Percentiles rank a stretch among this genome's conserved stretches.
These are phyloP conservation scores for Leptinotarsa lineolata DNA, from an alignment of 1,140 invertebrate species.

Conservation along the genomic window DNA sequence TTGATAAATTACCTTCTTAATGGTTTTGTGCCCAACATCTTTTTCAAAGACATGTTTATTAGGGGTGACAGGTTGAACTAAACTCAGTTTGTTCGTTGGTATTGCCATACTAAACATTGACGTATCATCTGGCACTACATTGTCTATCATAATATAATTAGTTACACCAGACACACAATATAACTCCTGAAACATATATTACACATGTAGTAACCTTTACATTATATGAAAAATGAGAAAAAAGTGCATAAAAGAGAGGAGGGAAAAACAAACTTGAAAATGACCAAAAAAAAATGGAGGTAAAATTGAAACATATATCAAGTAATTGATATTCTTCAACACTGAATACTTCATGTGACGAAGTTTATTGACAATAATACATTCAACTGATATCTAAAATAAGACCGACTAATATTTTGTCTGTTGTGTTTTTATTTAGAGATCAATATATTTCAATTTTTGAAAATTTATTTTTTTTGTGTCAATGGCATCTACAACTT, in stretches of 20 bases:
- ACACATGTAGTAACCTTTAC: conserved; percentile 20
- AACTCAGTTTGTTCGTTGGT: conserved; percentile 33
- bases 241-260: background rate
- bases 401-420: too few relatives aligned
- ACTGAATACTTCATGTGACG: too few relatives aligned
- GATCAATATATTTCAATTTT: too few relatives aligned
- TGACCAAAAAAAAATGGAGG: too few relatives aligned
- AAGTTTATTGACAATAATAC: too few relatives aligned
- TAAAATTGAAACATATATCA: too few relatives aligned
- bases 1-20: conserved; percentile 39
- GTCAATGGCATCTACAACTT: too few relatives aligned
- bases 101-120: conserved; percentile 42
- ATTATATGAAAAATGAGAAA: conserved; percentile 20
- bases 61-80: conserved; percentile 10
- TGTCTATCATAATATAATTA: conserved; percentile 28
- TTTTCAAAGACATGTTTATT: conserved; percentile 38
- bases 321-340: background rate
- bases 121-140: conserved; percentile 26
- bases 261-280: too few relatives aligned
- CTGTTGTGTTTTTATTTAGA: too few relatives aligned
- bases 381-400: too few relatives aligned
- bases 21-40: conserved; percentile 33
- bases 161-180: conserved; percentile 42
- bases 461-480: too few relatives aligned
- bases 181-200: conserved; percentile 42